Evolutionary conservation across 2,113 vertebrate genomes (phyloP).

Genomic region (Neodon shergylaensis): DNA sequence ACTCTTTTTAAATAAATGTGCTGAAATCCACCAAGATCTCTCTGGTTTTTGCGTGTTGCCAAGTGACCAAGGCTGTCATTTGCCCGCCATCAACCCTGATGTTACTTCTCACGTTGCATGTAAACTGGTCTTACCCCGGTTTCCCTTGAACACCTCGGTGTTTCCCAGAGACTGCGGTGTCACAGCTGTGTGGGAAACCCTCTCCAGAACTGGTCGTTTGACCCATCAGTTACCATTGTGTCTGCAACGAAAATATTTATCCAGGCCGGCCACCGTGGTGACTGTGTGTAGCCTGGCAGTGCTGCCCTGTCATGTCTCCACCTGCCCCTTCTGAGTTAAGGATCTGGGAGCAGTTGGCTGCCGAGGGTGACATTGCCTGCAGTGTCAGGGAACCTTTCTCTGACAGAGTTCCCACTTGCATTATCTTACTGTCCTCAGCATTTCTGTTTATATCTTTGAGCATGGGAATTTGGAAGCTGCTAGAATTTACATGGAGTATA

Average conservation of each 20-base stretch:
- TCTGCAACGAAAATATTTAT: constrained; percentile 66
- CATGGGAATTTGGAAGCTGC: constrained; percentile 53
- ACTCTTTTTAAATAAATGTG: constrained; percentile 59
- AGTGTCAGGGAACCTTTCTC: constrained; percentile 39
- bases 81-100: not conserved
- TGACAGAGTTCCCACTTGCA: constrained; percentile 43
- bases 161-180: not conserved
- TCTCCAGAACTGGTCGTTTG: not conserved
- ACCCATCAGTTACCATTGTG: constrained; percentile 17
- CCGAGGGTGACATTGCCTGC: constrained; percentile 29
- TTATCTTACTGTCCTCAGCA: constrained; percentile 57
- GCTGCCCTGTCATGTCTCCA: not conserved
- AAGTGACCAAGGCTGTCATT: constrained; percentile 35
- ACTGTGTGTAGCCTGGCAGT: not conserved
- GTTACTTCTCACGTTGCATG: not conserved
- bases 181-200: constrained; percentile 48
- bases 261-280: not conserved
- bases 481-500: constrained; percentile 5
- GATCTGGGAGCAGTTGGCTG: constrained; percentile 32
- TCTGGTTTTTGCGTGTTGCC: not conserved
- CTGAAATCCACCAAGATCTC: constrained; percentile 32
- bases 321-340: constrained; percentile 43
- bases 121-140: not conserved
- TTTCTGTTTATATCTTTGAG: constrained; percentile 47
- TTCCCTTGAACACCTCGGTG: not conserved